Evolutionary conservation across 2,888 invertebrate genomes (phyloP).

Genomic region (Neelides folsomi): DNA sequence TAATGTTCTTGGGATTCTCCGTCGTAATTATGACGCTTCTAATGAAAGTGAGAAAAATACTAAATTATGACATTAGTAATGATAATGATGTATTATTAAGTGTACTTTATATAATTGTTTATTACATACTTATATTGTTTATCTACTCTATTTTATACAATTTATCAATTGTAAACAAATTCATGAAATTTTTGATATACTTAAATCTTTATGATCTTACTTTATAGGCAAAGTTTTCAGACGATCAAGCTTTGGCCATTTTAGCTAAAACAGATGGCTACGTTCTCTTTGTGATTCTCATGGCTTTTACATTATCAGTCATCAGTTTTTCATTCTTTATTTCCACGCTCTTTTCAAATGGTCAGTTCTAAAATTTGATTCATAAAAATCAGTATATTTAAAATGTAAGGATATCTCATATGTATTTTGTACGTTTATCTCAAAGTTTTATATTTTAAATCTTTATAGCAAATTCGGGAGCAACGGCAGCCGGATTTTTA

Average conservation of each 20-base stretch:
- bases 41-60: slow-evolving; percentile 33
- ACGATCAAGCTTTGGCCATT: slow-evolving; percentile 43
- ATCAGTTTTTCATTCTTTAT: slow-evolving; percentile 68
- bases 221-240: too few relatives aligned
- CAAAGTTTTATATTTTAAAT: slow-evolving; percentile 31
- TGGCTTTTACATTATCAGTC: slow-evolving; percentile 54
- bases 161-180: too few relatives aligned
- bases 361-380: slow-evolving; percentile 38
- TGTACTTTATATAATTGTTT: not conserved
- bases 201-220: slow-evolving; percentile 5
- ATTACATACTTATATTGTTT: too few relatives aligned
- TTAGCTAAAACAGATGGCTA: slow-evolving; percentile 54
- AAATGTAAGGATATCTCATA: too few relatives aligned
- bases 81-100: too few relatives aligned
- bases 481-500: slow-evolving; percentile 59
- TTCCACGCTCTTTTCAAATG: slow-evolving; percentile 65
- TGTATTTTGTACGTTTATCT: not conserved
- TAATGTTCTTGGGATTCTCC: slow-evolving; percentile 52
- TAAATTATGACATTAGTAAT: too few relatives aligned
- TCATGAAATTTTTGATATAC: not conserved
- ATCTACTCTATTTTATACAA: too few relatives aligned
- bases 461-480: slow-evolving; percentile 66
- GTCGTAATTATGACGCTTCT: slow-evolving; percentile 41
- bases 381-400: too few relatives aligned
- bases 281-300: slow-evolving; percentile 55